Base-by-base conservation (phyloP, 2,797 vertebrate genomes). In the Acanthornis magna region DNA sequence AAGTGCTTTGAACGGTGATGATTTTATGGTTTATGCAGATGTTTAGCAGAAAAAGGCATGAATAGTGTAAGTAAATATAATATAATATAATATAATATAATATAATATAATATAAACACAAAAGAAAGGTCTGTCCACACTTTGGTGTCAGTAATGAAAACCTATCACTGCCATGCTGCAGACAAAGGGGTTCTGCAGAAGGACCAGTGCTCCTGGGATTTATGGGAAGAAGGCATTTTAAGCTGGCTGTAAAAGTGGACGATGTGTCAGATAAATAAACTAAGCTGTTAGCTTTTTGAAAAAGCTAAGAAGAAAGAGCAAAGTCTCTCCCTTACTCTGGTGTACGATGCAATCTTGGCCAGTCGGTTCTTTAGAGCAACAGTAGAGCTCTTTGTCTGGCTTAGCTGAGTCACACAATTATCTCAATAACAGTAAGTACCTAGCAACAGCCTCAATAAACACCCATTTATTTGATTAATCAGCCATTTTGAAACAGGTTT, bases 401-500 rank as follows among this genome's bases (percentile, higher is more conserved):
- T 71, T 40, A 88, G 90, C 91, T 92, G 94, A 97, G 95, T 97
- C 94, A 95, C 15, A 70, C 87, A 94, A 95, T 95, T 97, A 97
- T 91, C 95, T 97, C 93, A 94, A 32, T 82, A 95, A 93, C 94
- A 95, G 62, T 45, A 50, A 78, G 78, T 30, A 78, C 93, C 77
- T 96, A 97, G 96, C 95, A 96, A 97, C 95, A 43, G 71, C 83
- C 90, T 95, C 88, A 91, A 85, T 89, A 96, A 96, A 96, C 96
- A 92, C 85, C 60, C 95, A 89, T 94, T 95, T 93, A 93, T 88
- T 84, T 97, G 93, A 95, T 96, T 95, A 95, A 96, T 94, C 93
- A 94, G 82, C 85, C 89, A 75, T 91, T 96, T 94, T 93, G 74
- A 92, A 93, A 82, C 87, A 82, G 90, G 81, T 92, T 74, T 89